Base-by-base conservation (phyloP, 2,113 vertebrate genomes). In the Sitta europaea region DNA sequence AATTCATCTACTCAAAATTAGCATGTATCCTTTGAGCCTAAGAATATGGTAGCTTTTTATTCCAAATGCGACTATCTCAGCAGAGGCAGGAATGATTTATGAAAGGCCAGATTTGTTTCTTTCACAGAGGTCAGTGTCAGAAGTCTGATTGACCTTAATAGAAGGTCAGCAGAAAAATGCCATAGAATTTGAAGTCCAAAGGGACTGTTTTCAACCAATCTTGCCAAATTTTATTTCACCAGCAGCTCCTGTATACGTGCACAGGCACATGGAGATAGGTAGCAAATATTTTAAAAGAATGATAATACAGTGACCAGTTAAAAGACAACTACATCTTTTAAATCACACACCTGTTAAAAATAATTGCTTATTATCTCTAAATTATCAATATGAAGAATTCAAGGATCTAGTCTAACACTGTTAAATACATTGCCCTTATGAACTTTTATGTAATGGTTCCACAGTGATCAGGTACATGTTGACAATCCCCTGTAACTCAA, bases 1-100 rank as follows among this genome's bases (percentile, higher is more conserved):
- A 95, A 91, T 43, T 84, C 21, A 23, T 78, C 43, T 82, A 31
- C 14, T 87, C 76, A 51, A 95, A 94, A 94, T 96, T 70, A 94
- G 22, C 71, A 43, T 48, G 35, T 50, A 47, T 85, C 45, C 38
- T 95, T 80, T 62, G 16, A 92, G 83, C 22, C 57, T 79, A 43
- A 67, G 68, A 83, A 85, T 72, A 81, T 59, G 42, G 43, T 35
- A 67, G 50, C 24, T 83, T 77, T 91, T 88, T 68, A 75, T 88
- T 45, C 53, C 33, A 94, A 79, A 71, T 67, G 2, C 36, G 66
- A 73, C 35, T 57, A 40, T 66, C 43, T 94, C 66, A 48, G n/a
- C 42, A 86, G 62, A 90, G 70, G 18, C 36, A 23, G 28, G 42
- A 58, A 68, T 31, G 43, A 77, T 90, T 92, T 63, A 79, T 66